Evolutionary conservation across 2,797 vertebrate species (phyloP).

Genomic region (Caiman crocodilus): DNA sequence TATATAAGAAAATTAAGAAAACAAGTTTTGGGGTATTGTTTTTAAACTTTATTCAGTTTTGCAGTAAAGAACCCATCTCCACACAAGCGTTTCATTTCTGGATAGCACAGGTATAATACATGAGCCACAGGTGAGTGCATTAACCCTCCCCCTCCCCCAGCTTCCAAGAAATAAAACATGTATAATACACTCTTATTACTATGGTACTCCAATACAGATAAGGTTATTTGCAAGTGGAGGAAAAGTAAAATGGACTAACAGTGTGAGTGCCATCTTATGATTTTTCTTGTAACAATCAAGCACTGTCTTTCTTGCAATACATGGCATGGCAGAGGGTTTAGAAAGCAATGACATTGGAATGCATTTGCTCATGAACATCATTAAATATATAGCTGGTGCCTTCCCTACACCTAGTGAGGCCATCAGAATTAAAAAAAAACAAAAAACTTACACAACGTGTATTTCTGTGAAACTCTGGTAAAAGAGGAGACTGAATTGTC

Average conservation of each 20-base stretch:
- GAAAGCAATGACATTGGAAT: conserved; percentile 61
- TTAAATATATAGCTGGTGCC: conserved; percentile 31
- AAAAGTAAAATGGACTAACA: conserved; percentile 65
- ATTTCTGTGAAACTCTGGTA: conserved; percentile 57
- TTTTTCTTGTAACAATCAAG: conserved; percentile 43
- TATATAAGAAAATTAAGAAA: conserved; percentile 17
- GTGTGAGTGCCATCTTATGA: conserved; percentile 26
- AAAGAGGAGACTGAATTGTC: conserved; percentile 59
- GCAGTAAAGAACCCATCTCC: conserved; percentile 78
- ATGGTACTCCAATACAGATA: conserved; percentile 61
- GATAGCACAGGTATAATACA: conserved; percentile 81
- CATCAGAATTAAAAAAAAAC: conserved; percentile 62
- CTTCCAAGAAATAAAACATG: conserved; percentile 78
- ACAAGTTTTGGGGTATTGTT: not conserved
- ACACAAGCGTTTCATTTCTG: conserved; percentile 77
- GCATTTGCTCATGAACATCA: conserved; percentile 30
- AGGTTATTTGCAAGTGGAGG: conserved; percentile 62
- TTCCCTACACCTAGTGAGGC: conserved; percentile 45
- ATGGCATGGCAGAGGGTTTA: conserved; percentile 16
- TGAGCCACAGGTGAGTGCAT: conserved; percentile 70
- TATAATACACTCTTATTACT: conserved; percentile 73
- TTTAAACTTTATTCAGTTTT: conserved; percentile 75
- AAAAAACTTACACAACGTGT: conserved; percentile 66
- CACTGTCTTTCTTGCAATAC: conserved; percentile 30
- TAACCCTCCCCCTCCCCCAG: conserved; percentile 66